Base-by-base conservation (phyloP, 1,140 invertebrate species). In the Heliconius hermathena region DNA sequence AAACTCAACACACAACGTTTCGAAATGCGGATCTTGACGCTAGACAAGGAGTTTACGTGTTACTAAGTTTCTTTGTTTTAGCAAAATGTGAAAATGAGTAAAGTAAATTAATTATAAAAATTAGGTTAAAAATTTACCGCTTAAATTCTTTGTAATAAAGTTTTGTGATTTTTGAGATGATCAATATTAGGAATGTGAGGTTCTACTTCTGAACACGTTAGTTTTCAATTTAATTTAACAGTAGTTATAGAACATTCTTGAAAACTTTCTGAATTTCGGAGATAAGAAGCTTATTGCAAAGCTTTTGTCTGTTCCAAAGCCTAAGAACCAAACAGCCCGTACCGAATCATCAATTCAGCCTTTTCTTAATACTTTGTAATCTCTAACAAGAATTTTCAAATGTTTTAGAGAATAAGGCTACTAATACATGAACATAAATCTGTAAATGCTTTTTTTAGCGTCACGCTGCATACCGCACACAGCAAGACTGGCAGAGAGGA, bases 291-390 rank as follows among this genome's bases (percentile, higher is more conserved):
- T 52, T 52, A 52, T 46, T 52, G 33, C 20, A 46, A 73, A 73
- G 72, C 72, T 73, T 73, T 60, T 60, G 20, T 60, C 54, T 60
- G 54, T 22, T 60, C 54, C n/a, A 60, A 60, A 66, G 60, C 41
- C 22, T 52, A 26, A 54, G 36, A 46, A 52, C 46, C 26, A 74
- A 74, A 74, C 73, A 46, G 73, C 46, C 72, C 36, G 36, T 22
- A 26, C 33, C 73, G 60, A 66, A 74, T 18, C 36, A 74, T 52
- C 41, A 33, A 52, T 49, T 74, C 26, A 74, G 41, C 18, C 22
- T 74, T 74, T 74, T 52, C 73, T 22, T 74, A 74, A 74, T 74
- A 52, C 36, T 74, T 74, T 52, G 36, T 52, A 73, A 73, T 71
- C 76, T 78, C 52, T 33, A 41, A 57, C 52, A 73, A 41, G 73